Evolutionary conservation across 2,888 invertebrate genomes (phyloP).

Genomic region (Bellardia pandia): DNA sequence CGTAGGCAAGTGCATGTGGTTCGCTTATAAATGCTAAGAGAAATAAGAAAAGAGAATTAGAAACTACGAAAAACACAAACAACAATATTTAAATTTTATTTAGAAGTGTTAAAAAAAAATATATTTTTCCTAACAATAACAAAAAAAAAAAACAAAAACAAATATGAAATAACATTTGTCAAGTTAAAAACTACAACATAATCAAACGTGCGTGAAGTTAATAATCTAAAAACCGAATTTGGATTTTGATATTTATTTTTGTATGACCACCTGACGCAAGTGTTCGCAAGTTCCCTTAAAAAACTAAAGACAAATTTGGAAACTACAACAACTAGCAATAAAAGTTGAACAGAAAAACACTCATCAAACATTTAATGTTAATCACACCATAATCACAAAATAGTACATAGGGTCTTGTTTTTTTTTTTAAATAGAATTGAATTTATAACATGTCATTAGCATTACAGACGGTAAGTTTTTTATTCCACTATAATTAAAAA

Average conservation of each 20-base stretch:
- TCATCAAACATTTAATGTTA: neutral
- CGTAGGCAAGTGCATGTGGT: slow-evolving; percentile 14
- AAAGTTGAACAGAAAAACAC: neutral
- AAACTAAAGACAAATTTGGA: neutral
- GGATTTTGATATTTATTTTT: neutral
- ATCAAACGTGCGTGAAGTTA: slow-evolving; percentile 9
- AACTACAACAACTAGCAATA: neutral
- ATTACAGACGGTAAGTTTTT: slow-evolving; percentile 58
- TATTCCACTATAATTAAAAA: neutral
- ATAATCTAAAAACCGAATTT: neutral
- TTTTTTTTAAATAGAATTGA: slow-evolving; percentile 23
- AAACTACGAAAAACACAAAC: slow-evolving; percentile 1
- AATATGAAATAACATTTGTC: neutral
- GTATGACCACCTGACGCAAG: neutral
- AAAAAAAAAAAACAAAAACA: neutral
- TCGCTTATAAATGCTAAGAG: slow-evolving; percentile 15
- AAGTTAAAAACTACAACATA: neutral
- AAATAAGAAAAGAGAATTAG: slow-evolving; percentile 6
- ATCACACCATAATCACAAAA: neutral
- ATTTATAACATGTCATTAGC: slow-evolving; percentile 50
- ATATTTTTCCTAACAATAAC: neutral
- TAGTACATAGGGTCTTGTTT: neutral
- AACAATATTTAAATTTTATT: neutral
- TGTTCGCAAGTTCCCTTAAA: slow-evolving; percentile 18
- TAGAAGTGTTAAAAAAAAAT: neutral